phyloP scores from a whole-genome alignment of 2,113 vertebrate species.

The Rostratula benghalensis region DNA sequence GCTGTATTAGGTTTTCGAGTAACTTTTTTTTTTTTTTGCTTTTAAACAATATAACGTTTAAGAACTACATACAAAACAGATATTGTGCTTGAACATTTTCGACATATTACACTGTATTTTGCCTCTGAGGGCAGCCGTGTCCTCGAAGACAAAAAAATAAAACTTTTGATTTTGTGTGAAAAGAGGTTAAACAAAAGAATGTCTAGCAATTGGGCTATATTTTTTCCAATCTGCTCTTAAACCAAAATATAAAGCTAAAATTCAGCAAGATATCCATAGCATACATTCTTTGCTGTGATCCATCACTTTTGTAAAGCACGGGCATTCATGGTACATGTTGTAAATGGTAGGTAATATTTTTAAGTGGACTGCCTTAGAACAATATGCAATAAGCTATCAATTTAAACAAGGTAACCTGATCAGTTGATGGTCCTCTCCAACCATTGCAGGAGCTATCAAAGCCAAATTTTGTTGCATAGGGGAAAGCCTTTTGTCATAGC shows the following conservation, averaged over 20 bases:
- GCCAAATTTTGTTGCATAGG: not conserved
- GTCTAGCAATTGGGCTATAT: not conserved
- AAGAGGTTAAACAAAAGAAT: not conserved
- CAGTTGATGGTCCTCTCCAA: not conserved
- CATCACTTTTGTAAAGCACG: not conserved
- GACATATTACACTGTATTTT: not conserved
- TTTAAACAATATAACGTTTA: not conserved
- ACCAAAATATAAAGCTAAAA: not conserved
- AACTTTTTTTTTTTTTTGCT: not conserved
- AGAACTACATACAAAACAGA: not conserved
- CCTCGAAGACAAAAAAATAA: not conserved
- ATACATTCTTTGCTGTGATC: not conserved
- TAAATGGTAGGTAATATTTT: constrained; percentile 1
- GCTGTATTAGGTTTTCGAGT: not conserved
- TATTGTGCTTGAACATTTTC: not conserved
- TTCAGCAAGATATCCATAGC: not conserved
- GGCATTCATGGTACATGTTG: not conserved
- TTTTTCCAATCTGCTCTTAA: not conserved
- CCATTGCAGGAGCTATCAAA: not conserved
- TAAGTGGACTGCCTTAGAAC: not conserved
- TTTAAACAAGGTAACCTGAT: constrained; percentile 37
- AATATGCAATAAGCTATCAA: constrained; percentile 6
- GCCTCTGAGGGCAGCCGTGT: not conserved
- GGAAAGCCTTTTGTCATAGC: constrained; percentile 36
- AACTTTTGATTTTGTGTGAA: not conserved